Conservation (phyloP, 2,888 invertebrate species). For the Incurvaria masculella region DNA sequence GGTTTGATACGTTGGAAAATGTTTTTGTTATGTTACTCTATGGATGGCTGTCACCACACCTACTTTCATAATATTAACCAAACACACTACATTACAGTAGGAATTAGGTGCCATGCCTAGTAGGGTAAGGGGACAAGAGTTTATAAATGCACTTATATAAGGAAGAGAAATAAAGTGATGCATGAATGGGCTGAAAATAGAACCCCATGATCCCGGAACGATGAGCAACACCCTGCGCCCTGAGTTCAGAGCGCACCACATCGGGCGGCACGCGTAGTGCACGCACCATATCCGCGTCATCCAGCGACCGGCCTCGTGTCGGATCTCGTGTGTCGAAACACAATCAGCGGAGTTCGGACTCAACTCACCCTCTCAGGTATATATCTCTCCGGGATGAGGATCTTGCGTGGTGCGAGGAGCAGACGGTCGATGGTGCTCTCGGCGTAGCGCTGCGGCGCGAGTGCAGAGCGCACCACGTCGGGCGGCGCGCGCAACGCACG, state of each 20-base stretch:
- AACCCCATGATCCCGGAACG: too few relatives aligned
- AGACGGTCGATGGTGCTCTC: slow-evolving; percentile 84
- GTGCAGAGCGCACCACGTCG: slow-evolving; percentile 82
- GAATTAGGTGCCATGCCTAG: too few relatives aligned
- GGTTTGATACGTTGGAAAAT: too few relatives aligned
- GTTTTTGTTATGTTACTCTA: too few relatives aligned
- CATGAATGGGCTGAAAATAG: too few relatives aligned
- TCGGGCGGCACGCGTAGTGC: slow-evolving; percentile 77
- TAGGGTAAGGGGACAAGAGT: too few relatives aligned
- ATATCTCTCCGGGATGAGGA: slow-evolving; percentile 88
- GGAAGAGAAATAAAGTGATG: too few relatives aligned
- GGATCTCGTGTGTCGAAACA: background rate
- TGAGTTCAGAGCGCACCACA: slow-evolving; percentile 80
- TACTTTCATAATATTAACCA: too few relatives aligned
- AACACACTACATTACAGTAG: too few relatives aligned
- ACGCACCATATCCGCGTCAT: slow-evolving; percentile 85
- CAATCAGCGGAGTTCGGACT: background rate
- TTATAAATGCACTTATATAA: too few relatives aligned
- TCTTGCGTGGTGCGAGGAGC: slow-evolving; percentile 85
- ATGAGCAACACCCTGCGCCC: slow-evolving; percentile 58
- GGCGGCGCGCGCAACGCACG: slow-evolving; percentile 74
- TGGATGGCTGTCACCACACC: too few relatives aligned
- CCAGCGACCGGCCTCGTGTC: slow-evolving; percentile 65
- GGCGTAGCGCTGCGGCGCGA: slow-evolving; percentile 64
- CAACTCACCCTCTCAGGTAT: slow-evolving; percentile 76